Conservation (phyloP, 2,888 invertebrate genomes). For the Dasysyrphus albostriatus region DNA sequence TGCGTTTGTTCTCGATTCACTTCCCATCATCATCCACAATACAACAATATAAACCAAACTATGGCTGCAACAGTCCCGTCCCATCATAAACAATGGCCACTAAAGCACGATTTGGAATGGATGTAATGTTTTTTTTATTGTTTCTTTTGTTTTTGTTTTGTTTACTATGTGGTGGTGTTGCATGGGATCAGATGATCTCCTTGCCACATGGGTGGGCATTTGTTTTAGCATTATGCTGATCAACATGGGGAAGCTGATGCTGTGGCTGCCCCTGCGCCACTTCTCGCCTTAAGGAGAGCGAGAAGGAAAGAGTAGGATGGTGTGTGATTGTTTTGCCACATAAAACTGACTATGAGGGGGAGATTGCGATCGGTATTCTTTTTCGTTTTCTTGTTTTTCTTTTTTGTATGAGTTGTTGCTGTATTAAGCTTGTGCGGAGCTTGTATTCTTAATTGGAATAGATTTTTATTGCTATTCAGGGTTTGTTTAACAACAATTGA, state of each 20-base stretch:
- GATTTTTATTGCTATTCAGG: slow-evolving; percentile 60
- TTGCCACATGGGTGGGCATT: slow-evolving; percentile 74
- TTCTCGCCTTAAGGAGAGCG: not conserved
- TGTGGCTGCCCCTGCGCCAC: not conserved
- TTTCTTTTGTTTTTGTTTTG: slow-evolving; percentile 2
- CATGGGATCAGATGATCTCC: slow-evolving; percentile 63
- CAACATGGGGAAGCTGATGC: slow-evolving; percentile 1
- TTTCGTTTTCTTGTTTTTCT: not conserved
- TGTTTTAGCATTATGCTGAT: slow-evolving; percentile 14
- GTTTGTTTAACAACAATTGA: slow-evolving; percentile 74
- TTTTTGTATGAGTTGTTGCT: not conserved
- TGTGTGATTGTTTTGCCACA: slow-evolving; percentile 60
- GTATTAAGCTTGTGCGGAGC: slow-evolving; percentile 37
- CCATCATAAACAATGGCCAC: slow-evolving; percentile 67
- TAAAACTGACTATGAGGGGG: slow-evolving; percentile 50
- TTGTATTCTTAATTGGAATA: slow-evolving; percentile 67
- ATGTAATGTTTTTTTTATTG: slow-evolving; percentile 19
- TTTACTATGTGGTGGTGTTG: slow-evolving; percentile 50
- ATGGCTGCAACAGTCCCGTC: not conserved
- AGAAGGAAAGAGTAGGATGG: slow-evolving; percentile 28
- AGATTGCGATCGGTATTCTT: slow-evolving; percentile 57
- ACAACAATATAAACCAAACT: slow-evolving; percentile 12
- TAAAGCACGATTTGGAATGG: slow-evolving; percentile 67
- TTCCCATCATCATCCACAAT: slow-evolving; percentile 35
- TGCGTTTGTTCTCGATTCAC: slow-evolving; percentile 62